Evolutionary conservation across 2,888 invertebrate genomes (phyloP).

Genomic region (Cryptocephalus primarius): DNA sequence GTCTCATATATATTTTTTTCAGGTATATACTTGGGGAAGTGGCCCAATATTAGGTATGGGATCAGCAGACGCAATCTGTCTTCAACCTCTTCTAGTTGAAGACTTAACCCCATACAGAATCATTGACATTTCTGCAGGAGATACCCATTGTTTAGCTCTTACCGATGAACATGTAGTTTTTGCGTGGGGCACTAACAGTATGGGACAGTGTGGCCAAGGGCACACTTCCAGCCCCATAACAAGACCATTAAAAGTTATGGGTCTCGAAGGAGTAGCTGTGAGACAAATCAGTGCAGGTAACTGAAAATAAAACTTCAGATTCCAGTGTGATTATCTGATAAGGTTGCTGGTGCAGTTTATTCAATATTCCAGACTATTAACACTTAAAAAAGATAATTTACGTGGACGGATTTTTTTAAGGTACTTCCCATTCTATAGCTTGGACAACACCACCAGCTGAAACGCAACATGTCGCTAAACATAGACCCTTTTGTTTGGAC

Average conservation of each 20-base stretch:
- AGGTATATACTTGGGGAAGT: constrained; percentile 51
- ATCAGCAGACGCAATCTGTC: constrained; percentile 43
- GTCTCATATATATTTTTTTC: constrained; percentile 1
- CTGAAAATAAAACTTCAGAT: background rate
- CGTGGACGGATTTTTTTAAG: constrained; percentile 13
- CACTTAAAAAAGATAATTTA: background rate
- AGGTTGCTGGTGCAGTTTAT: background rate
- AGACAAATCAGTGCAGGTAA: constrained; percentile 51
- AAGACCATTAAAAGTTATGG: constrained; percentile 44
- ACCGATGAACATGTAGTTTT: constrained; percentile 43
- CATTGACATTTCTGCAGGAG: constrained; percentile 50
- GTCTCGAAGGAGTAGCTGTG: constrained; percentile 42
- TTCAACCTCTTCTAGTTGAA: constrained; percentile 44
- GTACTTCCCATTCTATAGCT: constrained; percentile 51
- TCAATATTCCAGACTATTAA: background rate
- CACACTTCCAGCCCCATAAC: constrained; percentile 48
- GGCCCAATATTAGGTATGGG: constrained; percentile 50
- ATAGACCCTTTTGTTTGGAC: constrained; percentile 51
- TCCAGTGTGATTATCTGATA: too few relatives aligned
- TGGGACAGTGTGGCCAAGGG: constrained; percentile 55
- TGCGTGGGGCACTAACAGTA: constrained; percentile 53
- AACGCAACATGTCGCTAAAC: constrained; percentile 43
- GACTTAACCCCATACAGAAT: constrained; percentile 42
- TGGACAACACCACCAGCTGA: constrained; percentile 45
- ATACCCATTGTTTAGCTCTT: constrained; percentile 50